Evolutionary conservation across 2,797 vertebrate species (phyloP), one percentile per base, ranked within the genome.

Genomic region (Distichodus sexfasciatus): DNA sequence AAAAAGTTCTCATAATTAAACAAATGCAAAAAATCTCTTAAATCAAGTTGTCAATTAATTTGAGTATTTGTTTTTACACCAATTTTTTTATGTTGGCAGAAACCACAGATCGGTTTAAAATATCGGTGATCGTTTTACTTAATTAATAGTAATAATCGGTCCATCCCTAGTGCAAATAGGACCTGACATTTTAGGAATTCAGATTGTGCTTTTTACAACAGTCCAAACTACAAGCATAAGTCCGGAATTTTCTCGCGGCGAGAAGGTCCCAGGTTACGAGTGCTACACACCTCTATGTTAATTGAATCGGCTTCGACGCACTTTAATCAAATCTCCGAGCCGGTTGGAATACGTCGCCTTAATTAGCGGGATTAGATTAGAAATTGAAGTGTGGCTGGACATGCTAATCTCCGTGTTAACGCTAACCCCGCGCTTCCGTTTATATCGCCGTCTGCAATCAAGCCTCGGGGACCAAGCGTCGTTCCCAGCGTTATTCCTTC

Each of bases 221-320:
- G n/a, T n/a, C n/a, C n/a, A n/a, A n/a, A n/a, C n/a, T n/a, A n/a
- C n/a, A n/a, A n/a, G n/a, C n/a, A n/a, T n/a, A n/a, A 55, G 31
- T 55, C 53, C 23, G 53, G 53, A 40, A 23, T 6, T 48, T 29
- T 47, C 40, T n/a, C n/a, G n/a, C n/a, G n/a, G n/a, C n/a, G 51
- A 26, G 28, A 28, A 31, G 21, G 68, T 12, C 33, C 21, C 51
- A 69, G 53, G 57, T 53, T 65, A 81, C 77, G 80, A 79, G 79
- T 79, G 71, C 74, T 83, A 72, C 79, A 36, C 75, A 60, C 28
- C 36, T 31, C 55, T 44, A 44, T 51, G 67, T 78, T 85, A 88
- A 89, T 88, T 82, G 74, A 88, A 90, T 89, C 85, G 82, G 78
- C 82, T 87, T 88, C 81, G 87, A 84, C 88, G 86, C 83, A 82